Base-by-base conservation (phyloP, 2,113 vertebrate genomes). In the Myocastor coypus region DNA sequence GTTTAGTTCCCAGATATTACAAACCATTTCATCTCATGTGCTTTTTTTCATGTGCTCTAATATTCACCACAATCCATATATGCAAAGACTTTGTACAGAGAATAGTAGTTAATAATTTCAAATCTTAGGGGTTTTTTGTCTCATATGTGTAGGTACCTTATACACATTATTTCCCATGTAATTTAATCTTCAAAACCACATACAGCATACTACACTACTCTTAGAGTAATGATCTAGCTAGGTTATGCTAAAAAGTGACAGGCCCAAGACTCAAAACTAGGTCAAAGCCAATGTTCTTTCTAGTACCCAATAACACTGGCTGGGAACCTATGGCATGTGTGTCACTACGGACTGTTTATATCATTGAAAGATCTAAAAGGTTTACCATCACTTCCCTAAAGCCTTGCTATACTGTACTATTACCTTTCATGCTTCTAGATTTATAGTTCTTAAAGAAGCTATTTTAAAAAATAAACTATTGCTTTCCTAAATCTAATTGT, bases 141-240 rank as follows among this genome's bases (percentile, higher is more conserved):
- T 92, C 77, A 16, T 73, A 37, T 83, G 1, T 83, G 89, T 73
- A 87, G 10, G 20, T 82, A 90, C 7, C 66, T 69, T 80, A 89
- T n/a, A 93, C 22, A 80, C 12, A 61, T 91, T 87, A 87, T 87
- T 69, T 91, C 22, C 94, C 68, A 88, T 57, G 94, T 91, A 78
- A 94, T 71, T 87, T 93, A 83, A 61, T 68, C 64, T 87, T 86
- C 13, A 86, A 4, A 52, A 68, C 22, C 37, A 91, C 73, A 90
- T 78, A 96, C 50, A 93, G 50, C 95, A 93, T 78, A 71, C 77
- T 92, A 97, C 92, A 82, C 26, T 94, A 5, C 66, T 95, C 64
- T 92, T 37, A 78, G 52, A 96, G 10, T 92, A 83, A 69, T 5
- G 83, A 87, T 91, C 80, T 94, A 34, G 57, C 34, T 61, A 89